Percentiles rank a stretch among this genome's conserved stretches.
Conservation (phyloP, 2,797 vertebrate genomes). For the Lacerta agilis region DNA sequence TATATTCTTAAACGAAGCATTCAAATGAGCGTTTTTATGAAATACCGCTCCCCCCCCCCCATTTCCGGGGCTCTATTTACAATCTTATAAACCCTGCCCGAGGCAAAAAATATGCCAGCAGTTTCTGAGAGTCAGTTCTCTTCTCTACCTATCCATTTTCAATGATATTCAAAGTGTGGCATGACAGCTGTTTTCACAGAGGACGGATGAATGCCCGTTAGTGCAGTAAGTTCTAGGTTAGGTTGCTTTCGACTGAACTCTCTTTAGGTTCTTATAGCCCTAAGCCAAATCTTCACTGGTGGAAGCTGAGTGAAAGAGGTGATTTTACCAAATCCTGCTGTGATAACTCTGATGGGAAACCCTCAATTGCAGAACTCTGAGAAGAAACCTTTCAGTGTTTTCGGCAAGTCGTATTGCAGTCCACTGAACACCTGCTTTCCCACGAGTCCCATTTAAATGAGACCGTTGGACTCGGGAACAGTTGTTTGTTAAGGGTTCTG, state of each 20-base stretch:
- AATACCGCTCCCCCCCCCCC: background rate
- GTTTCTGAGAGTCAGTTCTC: background rate
- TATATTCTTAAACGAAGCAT: background rate
- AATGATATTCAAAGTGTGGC: background rate
- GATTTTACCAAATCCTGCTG: background rate
- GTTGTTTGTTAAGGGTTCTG: too few species aligned
- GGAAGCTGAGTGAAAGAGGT: background rate
- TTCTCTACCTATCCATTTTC: background rate
- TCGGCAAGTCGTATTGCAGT: background rate
- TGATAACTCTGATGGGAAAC: background rate
- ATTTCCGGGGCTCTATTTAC: background rate
- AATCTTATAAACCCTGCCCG: background rate
- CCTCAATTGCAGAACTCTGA: background rate
- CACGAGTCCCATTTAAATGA: background rate
- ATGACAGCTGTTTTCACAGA: background rate
- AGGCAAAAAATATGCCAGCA: constrained; percentile 1
- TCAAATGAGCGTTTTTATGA: background rate
- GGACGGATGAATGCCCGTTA: background rate
- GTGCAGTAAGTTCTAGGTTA: background rate
- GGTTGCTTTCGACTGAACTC: background rate
- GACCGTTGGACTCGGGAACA: background rate
- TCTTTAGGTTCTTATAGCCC: background rate
- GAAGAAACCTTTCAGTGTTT: background rate
- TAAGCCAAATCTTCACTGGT: background rate
- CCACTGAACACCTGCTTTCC: background rate